Evolutionary conservation across 1,140 invertebrate genomes (phyloP).

Genomic region (Eupristina koningsbergeri): DNA sequence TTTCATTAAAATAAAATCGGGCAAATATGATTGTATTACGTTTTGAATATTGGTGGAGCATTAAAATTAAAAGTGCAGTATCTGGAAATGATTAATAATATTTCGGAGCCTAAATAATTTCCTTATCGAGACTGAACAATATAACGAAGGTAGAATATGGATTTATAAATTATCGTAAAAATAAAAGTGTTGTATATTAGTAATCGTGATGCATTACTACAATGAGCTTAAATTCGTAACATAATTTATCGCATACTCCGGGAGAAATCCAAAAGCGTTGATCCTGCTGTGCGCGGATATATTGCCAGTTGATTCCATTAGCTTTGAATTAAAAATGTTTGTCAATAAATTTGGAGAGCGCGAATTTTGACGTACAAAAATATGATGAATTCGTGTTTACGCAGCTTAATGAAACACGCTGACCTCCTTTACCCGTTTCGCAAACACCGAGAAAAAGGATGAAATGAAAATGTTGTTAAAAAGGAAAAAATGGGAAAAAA

Average conservation of each 20-base stretch:
- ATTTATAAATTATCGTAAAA: background rate
- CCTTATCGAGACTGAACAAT: background rate
- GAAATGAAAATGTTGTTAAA: background rate
- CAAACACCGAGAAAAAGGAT: background rate
- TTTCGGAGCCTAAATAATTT: too few relatives aligned
- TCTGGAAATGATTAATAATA: too few relatives aligned
- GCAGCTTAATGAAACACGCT: background rate
- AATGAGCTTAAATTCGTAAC: background rate
- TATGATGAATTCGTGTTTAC: conserved; percentile 9
- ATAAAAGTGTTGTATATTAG: background rate
- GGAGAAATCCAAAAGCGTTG: conserved; percentile 16
- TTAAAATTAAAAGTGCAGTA: too few relatives aligned
- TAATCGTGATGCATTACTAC: conserved; percentile 1
- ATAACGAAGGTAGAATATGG: background rate
- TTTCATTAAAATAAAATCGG: too few relatives aligned
- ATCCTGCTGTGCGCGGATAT: background rate
- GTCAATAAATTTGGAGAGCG: conserved; percentile 17
- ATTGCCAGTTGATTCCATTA: background rate
- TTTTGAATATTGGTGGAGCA: too few relatives aligned
- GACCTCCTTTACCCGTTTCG: conserved; percentile 5
- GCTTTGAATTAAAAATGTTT: conserved; percentile 16
- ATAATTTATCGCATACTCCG: conserved; percentile 3
- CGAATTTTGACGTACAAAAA: conserved; percentile 17
- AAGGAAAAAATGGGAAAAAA: background rate
- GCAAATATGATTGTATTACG: too few relatives aligned